Conservation (phyloP, 2,113 vertebrate species). For the Lipophrys pholis region DNA sequence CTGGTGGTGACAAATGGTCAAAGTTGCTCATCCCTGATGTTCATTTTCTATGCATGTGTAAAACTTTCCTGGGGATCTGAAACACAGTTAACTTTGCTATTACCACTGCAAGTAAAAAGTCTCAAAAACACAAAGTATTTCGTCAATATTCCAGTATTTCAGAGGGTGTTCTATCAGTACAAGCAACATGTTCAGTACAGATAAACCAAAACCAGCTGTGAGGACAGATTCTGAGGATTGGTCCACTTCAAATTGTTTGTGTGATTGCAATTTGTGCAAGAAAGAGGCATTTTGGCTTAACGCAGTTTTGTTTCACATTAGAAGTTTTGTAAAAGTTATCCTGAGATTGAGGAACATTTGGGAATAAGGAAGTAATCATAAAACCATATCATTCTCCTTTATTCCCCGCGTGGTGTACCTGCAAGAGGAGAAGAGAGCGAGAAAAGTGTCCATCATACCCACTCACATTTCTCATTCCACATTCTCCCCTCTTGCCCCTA, state of each 20-base stretch:
- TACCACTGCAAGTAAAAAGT: too few species aligned
- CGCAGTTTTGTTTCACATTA: neutral
- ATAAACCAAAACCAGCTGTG: neutral
- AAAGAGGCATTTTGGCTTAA: constrained; percentile 1
- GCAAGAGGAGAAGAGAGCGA: constrained; percentile 65
- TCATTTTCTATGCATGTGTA: too few species aligned
- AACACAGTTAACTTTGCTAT: too few species aligned
- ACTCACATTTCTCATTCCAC: constrained; percentile 67
- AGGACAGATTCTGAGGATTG: neutral
- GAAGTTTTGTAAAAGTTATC: constrained; percentile 10
- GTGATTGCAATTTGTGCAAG: neutral
- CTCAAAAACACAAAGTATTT: too few species aligned
- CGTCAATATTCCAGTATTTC: too few species aligned
- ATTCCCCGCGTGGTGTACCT: constrained; percentile 78
- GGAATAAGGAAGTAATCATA: neutral
- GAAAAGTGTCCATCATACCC: constrained; percentile 44
- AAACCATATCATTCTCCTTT: too few species aligned
- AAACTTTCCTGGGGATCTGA: too few species aligned
- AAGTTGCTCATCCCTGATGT: too few species aligned
- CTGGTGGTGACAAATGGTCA: too few species aligned
- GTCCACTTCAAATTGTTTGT: neutral
- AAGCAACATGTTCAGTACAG: neutral
- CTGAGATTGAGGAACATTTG: constrained; percentile 3
- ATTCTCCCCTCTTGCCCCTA: constrained; percentile 67
- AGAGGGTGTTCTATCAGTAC: too few species aligned